Evolutionary conservation across 2,888 invertebrate species (phyloP), one percentile per base, ranked within the genome.

Genomic region (Andrena haemorrhoa): DNA sequence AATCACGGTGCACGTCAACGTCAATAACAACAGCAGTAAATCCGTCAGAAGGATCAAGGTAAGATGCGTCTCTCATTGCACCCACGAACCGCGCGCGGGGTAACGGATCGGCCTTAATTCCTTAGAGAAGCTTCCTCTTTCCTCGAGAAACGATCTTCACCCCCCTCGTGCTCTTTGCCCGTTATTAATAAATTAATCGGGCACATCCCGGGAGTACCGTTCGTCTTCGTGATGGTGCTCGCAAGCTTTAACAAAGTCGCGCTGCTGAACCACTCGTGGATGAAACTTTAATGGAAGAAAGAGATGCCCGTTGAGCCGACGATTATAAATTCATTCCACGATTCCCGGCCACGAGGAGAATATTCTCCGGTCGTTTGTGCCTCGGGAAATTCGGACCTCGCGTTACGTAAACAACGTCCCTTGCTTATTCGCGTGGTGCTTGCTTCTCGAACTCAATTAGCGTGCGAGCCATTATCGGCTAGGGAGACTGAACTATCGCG

Each of bases 21-120:
- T 98, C 79, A 95, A 95, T 88, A 98, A 98, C 93, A 96, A 97
- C 91, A 98, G 97, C 89, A 97, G 96, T 92, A 98, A 97, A 94
- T 97, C 97, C 71, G 97, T 98, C 20, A 95, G 97, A 84, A 95
- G 97, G 91, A 96, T 98, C 90, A 96, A 98, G 96, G 98, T 98
- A 94, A 94, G 68, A 20, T 0, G 26, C 12, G 16, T 12, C 10
- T 56, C 5, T 5, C 12, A 29, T 20, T 33, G 33, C 33, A 16
- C 41, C 41, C 12, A 41, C 4, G 41, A 41, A 41, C 16, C 41
- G 16, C 16, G 41, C 41, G 41, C 16, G 4, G 16, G 41, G 5
- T 41, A 41, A 41, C 41, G 5, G 41, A 16, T 41, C 41, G 41
- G 12, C 41, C 16, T 41, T 41, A 41, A 41, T 16, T 41, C 5